phyloP scores from a whole-genome alignment of 1,140 invertebrate species.

The Euura saliciscinereae region DNA sequence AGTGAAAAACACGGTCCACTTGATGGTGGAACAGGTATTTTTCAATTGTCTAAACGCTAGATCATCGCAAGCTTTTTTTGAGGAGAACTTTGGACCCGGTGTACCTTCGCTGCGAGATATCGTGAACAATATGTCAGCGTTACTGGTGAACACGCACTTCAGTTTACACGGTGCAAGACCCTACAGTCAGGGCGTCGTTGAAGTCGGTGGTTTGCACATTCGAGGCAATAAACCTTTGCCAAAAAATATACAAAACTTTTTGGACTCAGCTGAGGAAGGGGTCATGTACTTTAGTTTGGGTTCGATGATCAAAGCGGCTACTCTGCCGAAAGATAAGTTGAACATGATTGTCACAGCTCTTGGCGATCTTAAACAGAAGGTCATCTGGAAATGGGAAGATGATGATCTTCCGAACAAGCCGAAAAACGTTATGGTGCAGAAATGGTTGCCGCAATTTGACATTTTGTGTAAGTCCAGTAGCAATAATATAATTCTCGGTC shows the following conservation, averaged over 20 bases:
- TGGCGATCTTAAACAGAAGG: slow-evolving; percentile 36
- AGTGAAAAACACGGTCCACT: slow-evolving; percentile 57
- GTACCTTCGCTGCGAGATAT: slow-evolving; percentile 53
- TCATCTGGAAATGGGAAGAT: slow-evolving; percentile 63
- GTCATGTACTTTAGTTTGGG: slow-evolving; percentile 62
- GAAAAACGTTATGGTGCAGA: slow-evolving; percentile 45
- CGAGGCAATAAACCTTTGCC: slow-evolving; percentile 47
- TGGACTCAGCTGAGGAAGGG: slow-evolving; percentile 50
- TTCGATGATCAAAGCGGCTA: slow-evolving; percentile 50
- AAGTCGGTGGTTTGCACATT: slow-evolving; percentile 67
- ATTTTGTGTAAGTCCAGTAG: slow-evolving; percentile 49
- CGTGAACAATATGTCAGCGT: slow-evolving; percentile 38
- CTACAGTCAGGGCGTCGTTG: slow-evolving; percentile 64
- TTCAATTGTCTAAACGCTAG: slow-evolving; percentile 41
- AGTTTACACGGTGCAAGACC: slow-evolving; percentile 58
- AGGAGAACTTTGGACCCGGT: slow-evolving; percentile 49
- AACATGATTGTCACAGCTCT: slow-evolving; percentile 43
- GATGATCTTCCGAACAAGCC: slow-evolving; percentile 37
- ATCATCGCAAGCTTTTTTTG: slow-evolving; percentile 50
- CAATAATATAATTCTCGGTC: too few species aligned
- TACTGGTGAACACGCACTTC: slow-evolving; percentile 65
- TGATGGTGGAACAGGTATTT: not conserved
- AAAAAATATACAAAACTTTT: slow-evolving; percentile 44
- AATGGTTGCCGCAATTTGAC: slow-evolving; percentile 63
- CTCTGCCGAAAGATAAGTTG: slow-evolving; percentile 50